Evolutionary conservation across 2,113 vertebrate genomes (phyloP).

Genomic region (Peromyscus californicus): DNA sequence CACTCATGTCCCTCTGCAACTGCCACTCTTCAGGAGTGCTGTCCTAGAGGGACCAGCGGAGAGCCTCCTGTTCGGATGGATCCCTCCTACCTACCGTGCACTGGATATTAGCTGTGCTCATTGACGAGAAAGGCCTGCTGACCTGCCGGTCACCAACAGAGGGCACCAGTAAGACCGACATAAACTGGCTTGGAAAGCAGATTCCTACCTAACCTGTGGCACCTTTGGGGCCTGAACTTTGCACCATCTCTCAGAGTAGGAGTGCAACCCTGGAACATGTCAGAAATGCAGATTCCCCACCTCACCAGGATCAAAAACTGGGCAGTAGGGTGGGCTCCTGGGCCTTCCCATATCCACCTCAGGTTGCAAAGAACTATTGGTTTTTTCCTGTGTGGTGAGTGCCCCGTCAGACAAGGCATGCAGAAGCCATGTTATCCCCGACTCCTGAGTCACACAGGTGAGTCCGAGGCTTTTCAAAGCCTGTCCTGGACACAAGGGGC

Average conservation of each 20-base stretch:
- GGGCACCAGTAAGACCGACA: rapidly evolving
- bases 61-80: no score
- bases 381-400: rapidly evolving
- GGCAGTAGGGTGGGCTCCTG: neutral
- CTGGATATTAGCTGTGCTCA: neutral
- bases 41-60: neutral
- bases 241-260: neutral
- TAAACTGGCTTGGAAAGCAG: neutral
- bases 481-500: neutral
- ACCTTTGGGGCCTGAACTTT: neutral
- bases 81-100: neutral
- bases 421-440: neutral
- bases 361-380: neutral
- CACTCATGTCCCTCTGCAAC: neutral
- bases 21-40: neutral
- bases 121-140: neutral
- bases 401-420: neutral
- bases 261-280: neutral
- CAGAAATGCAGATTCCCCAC: neutral
- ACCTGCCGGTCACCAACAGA: neutral
- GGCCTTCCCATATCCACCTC: neutral
- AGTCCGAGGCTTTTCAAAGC: neutral
- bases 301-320: neutral
- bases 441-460: neutral
- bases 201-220: neutral